Evolutionary conservation across 2,888 invertebrate genomes (phyloP).

Genomic region (Drosophila rellima): DNA sequence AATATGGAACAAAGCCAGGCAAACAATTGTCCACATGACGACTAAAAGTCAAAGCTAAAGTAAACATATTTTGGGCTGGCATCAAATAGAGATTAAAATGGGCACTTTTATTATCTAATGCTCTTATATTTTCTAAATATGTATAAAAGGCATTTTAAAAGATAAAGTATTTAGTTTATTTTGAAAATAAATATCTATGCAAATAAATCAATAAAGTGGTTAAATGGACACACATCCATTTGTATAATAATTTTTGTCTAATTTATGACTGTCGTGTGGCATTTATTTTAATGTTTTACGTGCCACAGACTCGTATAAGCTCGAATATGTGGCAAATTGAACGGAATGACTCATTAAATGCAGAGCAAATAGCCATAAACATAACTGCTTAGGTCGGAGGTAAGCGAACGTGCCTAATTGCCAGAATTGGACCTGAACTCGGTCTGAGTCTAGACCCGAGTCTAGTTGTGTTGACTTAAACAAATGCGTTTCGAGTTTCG

Average conservation of each 20-base stretch:
- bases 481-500: constrained; percentile 48
- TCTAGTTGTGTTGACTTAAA: constrained; percentile 39
- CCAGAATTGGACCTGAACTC: constrained; percentile 28
- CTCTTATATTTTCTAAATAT: background rate
- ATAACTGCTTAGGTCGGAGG: constrained; percentile 53
- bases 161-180: background rate
- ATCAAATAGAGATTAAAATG: background rate
- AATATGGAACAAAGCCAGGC: constrained; percentile 12
- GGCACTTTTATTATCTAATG: background rate
- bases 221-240: constrained; percentile 6
- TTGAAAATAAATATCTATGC: background rate
- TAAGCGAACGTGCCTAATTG: constrained; percentile 65
- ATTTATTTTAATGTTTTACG: constrained; percentile 71
- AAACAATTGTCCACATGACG: constrained; percentile 10
- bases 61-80: background rate
- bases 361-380: constrained; percentile 52
- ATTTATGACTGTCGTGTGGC: constrained; percentile 38
- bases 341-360: constrained; percentile 64
- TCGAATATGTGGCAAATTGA: constrained; percentile 43
- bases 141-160: background rate
- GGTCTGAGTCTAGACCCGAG: constrained; percentile 18
- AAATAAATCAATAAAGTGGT: background rate
- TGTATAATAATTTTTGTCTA: constrained; percentile 7
- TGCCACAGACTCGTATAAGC: constrained; percentile 53
- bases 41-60: constrained; percentile 6